Evolutionary conservation across 2,888 invertebrate species (phyloP).

Genomic region (Xestia rhomboidea): DNA sequence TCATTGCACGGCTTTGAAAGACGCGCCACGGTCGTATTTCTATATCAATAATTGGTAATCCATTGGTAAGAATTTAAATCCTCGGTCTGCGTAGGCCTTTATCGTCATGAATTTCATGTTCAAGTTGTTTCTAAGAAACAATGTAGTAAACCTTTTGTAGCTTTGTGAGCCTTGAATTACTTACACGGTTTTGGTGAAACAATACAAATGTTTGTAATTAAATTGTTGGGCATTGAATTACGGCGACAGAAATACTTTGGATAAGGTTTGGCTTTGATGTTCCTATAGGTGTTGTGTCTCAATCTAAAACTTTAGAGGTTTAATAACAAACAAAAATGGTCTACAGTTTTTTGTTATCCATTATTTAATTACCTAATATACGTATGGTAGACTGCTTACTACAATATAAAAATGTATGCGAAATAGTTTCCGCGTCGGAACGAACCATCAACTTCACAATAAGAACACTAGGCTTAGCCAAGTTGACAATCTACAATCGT

Average conservation of each 20-base stretch:
- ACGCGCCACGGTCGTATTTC: no score
- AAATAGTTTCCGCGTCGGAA: neutral
- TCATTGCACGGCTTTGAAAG: no score
- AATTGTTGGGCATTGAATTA: constrained; percentile 47
- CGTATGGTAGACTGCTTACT: no score
- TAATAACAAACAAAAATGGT: neutral
- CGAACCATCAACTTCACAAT: neutral
- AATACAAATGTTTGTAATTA: constrained; percentile 57
- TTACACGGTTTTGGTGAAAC: constrained; percentile 36
- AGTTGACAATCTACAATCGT: no score
- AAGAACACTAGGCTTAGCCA: no score
- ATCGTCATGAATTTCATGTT: constrained; percentile 16
- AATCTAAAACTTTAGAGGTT: constrained; percentile 17
- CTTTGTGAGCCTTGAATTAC: constrained; percentile 43
- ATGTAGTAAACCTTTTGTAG: constrained; percentile 32
- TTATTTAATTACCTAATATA: no score
- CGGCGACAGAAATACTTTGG: constrained; percentile 43
- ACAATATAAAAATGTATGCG: neutral
- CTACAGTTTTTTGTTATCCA: neutral
- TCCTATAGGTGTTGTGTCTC: constrained; percentile 16
- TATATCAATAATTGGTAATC: no score
- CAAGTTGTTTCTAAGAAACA: constrained; percentile 41
- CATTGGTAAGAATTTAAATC: no score
- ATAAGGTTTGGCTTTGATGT: constrained; percentile 16
- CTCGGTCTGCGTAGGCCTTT: no score